A percentile compares a stretch with the other conserved stretches of the same genome.
These are phyloP conservation scores for Andrena cerasifolii DNA, from an alignment of 1,140 invertebrate species.

Conservation along the genomic window DNA sequence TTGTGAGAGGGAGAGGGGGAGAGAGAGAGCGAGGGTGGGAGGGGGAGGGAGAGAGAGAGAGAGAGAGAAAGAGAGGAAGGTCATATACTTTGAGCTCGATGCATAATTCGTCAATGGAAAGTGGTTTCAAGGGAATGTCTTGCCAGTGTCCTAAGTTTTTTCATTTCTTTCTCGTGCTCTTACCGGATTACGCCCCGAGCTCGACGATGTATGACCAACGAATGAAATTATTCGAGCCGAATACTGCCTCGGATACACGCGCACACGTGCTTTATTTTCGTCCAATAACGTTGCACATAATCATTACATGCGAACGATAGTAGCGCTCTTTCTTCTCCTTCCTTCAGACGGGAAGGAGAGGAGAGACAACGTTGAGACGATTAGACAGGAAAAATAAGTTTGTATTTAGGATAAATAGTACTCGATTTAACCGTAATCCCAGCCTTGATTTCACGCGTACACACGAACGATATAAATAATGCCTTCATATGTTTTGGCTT, in stretches of 20 bases:
- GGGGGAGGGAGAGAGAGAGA: too few species aligned
- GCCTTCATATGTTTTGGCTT: constrained; percentile 82
- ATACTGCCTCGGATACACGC: constrained; percentile 43
- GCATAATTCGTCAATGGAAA: constrained; percentile 1
- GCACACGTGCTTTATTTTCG: constrained; percentile 47
- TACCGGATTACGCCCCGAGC: neutral
- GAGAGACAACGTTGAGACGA: constrained; percentile 10
- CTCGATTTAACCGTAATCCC: constrained; percentile 51
- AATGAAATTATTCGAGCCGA: constrained; percentile 43
- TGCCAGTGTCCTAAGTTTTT: neutral
- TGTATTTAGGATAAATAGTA: constrained; percentile 44
- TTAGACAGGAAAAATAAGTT: constrained; percentile 28
- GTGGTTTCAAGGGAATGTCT: neutral
- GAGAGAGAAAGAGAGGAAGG: neutral
- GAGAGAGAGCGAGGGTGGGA: too few species aligned
- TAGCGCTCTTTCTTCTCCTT: constrained; percentile 36
- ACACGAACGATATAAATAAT: constrained; percentile 67
- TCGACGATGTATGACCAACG: neutral
- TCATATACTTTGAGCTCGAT: constrained; percentile 21
- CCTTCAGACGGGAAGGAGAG: neutral
- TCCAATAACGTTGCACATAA: neutral
- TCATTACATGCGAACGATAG: neutral
- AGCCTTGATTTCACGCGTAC: constrained; percentile 59
- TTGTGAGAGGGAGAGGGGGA: too few species aligned
- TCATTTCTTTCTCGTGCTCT: constrained; percentile 17